These are phyloP conservation scores for Heliothis subflexa DNA, from an alignment of 1,140 invertebrate genomes.

Conservation along the genomic window DNA sequence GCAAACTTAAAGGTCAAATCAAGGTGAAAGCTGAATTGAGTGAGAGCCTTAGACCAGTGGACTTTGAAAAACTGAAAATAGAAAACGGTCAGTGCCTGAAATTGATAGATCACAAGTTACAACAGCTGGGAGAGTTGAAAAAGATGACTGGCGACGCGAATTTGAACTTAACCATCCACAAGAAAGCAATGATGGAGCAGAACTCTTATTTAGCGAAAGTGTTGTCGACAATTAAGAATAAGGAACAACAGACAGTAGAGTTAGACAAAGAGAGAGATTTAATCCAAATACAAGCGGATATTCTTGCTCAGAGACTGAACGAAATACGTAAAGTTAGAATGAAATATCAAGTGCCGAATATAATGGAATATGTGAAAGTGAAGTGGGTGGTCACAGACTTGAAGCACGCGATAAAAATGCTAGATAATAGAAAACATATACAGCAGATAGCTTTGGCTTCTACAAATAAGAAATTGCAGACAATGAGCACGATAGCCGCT, in stretches of 20 bases:
- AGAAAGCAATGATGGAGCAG: conserved; percentile 81
- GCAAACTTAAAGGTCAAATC: conserved; percentile 82
- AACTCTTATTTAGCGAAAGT: conserved; percentile 72
- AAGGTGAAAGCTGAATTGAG: conserved; percentile 82
- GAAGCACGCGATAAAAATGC: conserved; percentile 81
- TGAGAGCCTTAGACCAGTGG: conserved; percentile 82
- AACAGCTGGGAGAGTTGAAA: conserved; percentile 82
- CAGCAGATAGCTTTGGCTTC: conserved; percentile 78
- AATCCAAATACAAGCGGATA: conserved; percentile 69
- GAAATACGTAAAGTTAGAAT: conserved; percentile 71
- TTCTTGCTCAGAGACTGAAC: conserved; percentile 65
- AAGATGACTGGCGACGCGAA: conserved; percentile 84
- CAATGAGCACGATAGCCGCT: conserved; percentile 24
- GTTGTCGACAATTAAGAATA: conserved; percentile 67
- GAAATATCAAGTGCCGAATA: conserved; percentile 84
- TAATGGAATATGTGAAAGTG: conserved; percentile 86
- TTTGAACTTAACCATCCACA: conserved; percentile 81
- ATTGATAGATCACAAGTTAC: conserved; percentile 81
- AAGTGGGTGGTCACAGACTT: conserved; percentile 84
- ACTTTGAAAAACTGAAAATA: conserved; percentile 87
- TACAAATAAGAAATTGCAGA: conserved; percentile 67
- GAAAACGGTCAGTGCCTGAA: conserved; percentile 82
- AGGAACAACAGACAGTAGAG: conserved; percentile 59
- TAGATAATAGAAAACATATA: conserved; percentile 83
- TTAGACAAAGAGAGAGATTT: conserved; percentile 68